A percentile compares a stretch with the other conserved stretches of the same genome.
phyloP scores from a whole-genome alignment of 1,140 invertebrate species.

The Harpegnathos saltator region DNA sequence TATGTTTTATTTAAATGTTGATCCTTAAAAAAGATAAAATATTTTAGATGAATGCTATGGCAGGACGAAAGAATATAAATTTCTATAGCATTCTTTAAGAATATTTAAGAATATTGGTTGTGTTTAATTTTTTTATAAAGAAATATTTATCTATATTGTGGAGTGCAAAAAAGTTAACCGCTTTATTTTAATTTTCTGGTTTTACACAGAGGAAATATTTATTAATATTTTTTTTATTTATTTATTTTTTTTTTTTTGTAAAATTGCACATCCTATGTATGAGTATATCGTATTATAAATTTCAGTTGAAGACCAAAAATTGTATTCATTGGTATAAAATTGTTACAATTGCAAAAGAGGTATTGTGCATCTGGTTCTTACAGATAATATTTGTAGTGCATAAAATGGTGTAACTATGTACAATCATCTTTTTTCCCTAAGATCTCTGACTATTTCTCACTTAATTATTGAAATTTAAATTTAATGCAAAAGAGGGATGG shows the following conservation, averaged over 20 bases:
- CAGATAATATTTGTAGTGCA: constrained; percentile 72
- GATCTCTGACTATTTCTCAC: background rate
- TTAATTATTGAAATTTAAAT: background rate
- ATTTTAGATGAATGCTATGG: background rate
- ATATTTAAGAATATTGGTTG: background rate
- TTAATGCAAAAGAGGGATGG: constrained; percentile 3
- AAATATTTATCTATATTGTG: constrained; percentile 9
- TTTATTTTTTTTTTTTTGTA: constrained; percentile 50
- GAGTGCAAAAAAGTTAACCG: constrained; percentile 3
- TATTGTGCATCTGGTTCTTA: constrained; percentile 86
- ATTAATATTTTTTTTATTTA: too few species aligned
- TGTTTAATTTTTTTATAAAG: constrained; percentile 13
- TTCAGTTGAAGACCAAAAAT: constrained; percentile 43
- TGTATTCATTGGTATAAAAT: constrained; percentile 50
- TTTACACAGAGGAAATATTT: background rate
- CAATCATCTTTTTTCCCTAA: constrained; percentile 1
- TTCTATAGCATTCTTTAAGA: background rate
- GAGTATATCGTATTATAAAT: constrained; percentile 53
- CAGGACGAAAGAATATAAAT: background rate
- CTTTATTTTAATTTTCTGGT: background rate
- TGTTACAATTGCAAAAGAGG: constrained; percentile 67
- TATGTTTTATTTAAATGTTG: background rate
- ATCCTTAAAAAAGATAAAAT: constrained; percentile 11
- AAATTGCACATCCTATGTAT: constrained; percentile 56
- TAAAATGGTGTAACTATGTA: constrained; percentile 76